Conservation (phyloP, 1,140 invertebrate genomes). For the Ceratina australensis region DNA sequence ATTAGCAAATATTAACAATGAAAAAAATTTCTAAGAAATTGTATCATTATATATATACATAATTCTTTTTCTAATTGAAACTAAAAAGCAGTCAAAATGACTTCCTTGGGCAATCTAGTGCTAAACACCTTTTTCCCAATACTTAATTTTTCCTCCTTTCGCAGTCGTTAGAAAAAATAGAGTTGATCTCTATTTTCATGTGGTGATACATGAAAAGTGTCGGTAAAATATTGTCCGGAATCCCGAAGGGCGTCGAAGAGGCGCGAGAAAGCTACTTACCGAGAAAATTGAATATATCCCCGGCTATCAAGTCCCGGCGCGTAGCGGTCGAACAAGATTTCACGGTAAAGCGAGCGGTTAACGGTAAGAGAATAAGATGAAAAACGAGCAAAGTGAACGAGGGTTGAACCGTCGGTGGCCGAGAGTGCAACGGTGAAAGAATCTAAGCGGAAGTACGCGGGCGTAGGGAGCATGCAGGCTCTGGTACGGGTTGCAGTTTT, state of each 20-base stretch:
- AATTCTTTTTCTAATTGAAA: too few species aligned
- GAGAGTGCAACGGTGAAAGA: conserved; percentile 67
- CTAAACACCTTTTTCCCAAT: too few species aligned
- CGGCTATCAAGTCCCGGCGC: neutral
- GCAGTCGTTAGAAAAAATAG: too few species aligned
- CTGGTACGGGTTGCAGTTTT: conserved; percentile 66
- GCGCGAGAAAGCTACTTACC: neutral
- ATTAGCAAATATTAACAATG: too few species aligned
- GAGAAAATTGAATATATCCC: neutral
- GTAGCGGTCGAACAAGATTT: conserved; percentile 4
- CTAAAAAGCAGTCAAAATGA: too few species aligned
- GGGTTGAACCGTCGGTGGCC: conserved; percentile 36
- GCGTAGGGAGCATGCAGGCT: conserved; percentile 36
- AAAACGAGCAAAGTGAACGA: conserved; percentile 31
- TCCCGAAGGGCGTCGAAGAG: neutral
- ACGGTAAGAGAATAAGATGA: conserved; percentile 39
- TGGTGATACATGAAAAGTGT: neutral
- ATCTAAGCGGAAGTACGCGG: conserved; percentile 59
- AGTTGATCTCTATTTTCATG: too few species aligned
- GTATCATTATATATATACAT: too few species aligned
- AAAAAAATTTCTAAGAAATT: too few species aligned
- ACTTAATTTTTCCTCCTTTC: too few species aligned
- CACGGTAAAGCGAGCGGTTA: neutral
- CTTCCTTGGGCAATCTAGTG: too few species aligned
- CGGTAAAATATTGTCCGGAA: neutral